Conservation (phyloP, 2,888 invertebrate species). For the Stegophylla sp. region DNA sequence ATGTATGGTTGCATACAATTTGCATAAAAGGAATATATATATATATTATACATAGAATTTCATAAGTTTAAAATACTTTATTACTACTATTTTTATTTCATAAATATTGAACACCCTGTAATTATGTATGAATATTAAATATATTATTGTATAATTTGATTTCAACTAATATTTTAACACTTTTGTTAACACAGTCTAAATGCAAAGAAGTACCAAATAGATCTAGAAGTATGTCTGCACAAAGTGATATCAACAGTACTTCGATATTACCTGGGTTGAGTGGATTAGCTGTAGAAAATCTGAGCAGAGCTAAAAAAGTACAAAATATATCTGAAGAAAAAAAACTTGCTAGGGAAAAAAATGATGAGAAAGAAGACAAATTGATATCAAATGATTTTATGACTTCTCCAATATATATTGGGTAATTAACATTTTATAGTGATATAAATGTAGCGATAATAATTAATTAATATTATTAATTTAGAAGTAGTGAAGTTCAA, state of each 20-base stretch:
- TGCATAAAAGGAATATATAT: too few species aligned
- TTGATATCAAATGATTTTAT: background rate
- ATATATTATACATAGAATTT: too few species aligned
- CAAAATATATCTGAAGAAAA: slow-evolving; percentile 2
- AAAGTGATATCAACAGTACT: background rate
- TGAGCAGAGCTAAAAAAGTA: slow-evolving; percentile 1
- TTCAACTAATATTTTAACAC: too few species aligned
- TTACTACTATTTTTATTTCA: too few species aligned
- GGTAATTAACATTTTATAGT: background rate
- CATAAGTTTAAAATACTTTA: too few species aligned
- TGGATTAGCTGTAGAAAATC: background rate
- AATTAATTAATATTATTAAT: slow-evolving; percentile 3
- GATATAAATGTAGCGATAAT: background rate
- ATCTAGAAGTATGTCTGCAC: slow-evolving; percentile 2
- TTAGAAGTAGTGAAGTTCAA: slow-evolving; percentile 7
- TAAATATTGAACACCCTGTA: too few species aligned
- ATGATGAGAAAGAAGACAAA: slow-evolving; percentile 10
- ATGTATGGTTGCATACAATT: too few species aligned
- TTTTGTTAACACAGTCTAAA: slow-evolving; percentile 39
- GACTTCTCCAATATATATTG: background rate
- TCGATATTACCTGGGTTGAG: background rate
- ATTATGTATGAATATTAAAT: too few species aligned
- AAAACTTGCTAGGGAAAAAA: slow-evolving; percentile 5
- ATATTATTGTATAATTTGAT: too few species aligned
- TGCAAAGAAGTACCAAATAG: slow-evolving; percentile 27